A percentile compares a stretch with the other conserved stretches of the same genome.
Conservation (phyloP, 2,888 invertebrate species). For the Hyles lineata region DNA sequence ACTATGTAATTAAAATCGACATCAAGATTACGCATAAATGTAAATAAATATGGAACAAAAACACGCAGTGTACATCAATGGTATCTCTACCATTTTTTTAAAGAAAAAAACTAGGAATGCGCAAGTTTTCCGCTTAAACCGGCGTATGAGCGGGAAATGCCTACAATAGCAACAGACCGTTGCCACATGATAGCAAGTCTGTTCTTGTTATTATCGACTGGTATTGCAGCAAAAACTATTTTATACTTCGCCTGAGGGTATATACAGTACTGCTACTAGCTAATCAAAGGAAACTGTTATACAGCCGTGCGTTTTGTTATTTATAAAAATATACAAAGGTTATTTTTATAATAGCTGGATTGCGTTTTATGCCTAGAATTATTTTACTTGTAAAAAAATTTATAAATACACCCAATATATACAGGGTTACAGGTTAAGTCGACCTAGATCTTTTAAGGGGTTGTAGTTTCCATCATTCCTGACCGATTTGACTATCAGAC, state of each 20-base stretch:
- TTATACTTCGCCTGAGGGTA: background rate
- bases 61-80: background rate
- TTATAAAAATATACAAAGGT: background rate
- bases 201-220: background rate
- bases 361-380: no score
- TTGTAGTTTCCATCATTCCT: no score
- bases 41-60: background rate
- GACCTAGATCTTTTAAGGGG: no score
- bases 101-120: slow-evolving; percentile 7
- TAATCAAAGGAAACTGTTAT: background rate
- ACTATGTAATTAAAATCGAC: background rate
- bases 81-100: background rate
- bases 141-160: slow-evolving; percentile 40
- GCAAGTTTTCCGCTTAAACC: slow-evolving; percentile 28
- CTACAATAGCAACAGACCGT: slow-evolving; percentile 35
- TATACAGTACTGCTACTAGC: background rate
- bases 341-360: no score
- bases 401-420: no score
- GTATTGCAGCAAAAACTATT: background rate
- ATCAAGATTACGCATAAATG: background rate
- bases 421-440: no score
- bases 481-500: no score
- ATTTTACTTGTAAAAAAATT: no score
- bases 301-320: background rate
- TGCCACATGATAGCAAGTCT: background rate